Evolutionary conservation across 2,113 vertebrate species (phyloP).

Genomic region (Naja naja): DNA sequence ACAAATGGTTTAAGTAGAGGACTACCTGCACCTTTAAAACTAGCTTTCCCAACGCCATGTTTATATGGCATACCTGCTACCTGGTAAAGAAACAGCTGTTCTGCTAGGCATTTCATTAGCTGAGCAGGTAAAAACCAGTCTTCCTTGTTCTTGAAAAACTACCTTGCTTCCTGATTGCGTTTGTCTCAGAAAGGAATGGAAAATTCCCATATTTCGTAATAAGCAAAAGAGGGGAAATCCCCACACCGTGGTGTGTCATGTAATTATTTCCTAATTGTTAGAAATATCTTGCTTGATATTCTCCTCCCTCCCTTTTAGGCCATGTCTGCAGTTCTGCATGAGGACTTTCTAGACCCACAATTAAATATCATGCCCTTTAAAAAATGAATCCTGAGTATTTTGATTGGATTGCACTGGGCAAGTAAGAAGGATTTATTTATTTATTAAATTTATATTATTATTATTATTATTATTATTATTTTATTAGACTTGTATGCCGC

Average conservation of each 20-base stretch:
- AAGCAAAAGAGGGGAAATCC: not conserved
- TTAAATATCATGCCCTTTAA: not conserved
- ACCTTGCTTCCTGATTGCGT: not conserved
- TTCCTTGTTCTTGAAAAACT: not conserved
- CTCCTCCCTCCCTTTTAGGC: not conserved
- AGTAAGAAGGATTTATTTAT: not conserved
- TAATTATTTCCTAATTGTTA: not conserved
- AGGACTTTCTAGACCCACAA: not conserved
- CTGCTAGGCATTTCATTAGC: not conserved
- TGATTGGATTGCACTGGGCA: not conserved
- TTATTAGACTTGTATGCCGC: too few relatives aligned
- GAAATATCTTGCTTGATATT: not conserved
- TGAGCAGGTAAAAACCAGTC: not conserved
- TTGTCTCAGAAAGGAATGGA: not conserved
- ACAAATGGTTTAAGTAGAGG: not conserved
- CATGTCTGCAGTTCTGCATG: not conserved
- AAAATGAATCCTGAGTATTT: not conserved
- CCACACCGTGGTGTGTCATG: not conserved
- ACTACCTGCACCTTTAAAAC: not conserved
- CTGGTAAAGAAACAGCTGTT: not conserved
- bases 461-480: too few relatives aligned
- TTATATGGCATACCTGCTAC: not conserved
- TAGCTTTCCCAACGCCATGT: not conserved
- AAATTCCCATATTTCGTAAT: not conserved
- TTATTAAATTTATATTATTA: not conserved